Conservation (phyloP, 2,113 vertebrate species). For the Rhinolophus ferrumequinum region DNA sequence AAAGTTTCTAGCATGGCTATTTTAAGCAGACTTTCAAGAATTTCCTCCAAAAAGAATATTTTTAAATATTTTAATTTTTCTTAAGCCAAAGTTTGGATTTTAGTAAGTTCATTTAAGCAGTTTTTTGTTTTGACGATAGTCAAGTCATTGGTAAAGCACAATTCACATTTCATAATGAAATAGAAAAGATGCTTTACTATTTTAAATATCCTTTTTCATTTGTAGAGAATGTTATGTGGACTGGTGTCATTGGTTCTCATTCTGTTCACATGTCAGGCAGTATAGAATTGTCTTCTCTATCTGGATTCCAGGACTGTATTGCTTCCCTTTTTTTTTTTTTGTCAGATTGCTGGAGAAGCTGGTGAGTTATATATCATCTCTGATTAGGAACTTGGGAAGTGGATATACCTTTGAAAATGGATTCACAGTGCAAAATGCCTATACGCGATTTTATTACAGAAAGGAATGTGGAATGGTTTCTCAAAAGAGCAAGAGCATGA, state of each 20-base stretch:
- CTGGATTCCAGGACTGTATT: neutral
- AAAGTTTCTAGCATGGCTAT: neutral
- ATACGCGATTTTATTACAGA: neutral
- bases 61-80: slow-evolving; percentile 29
- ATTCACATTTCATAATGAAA: neutral
- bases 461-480: neutral
- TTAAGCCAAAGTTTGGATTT: slow-evolving; percentile 38
- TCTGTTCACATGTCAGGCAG: neutral
- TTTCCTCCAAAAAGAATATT: neutral
- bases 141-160: neutral
- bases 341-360: neutral
- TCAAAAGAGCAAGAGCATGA: neutral
- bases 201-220: slow-evolving; percentile 2
- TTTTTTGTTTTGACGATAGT: neutral
- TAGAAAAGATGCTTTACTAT: neutral
- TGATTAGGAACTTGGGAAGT: slow-evolving; percentile 4
- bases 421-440: neutral
- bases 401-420: slow-evolving; percentile 1
- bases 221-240: neutral
- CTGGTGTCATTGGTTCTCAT: neutral
- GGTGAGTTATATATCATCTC: neutral
- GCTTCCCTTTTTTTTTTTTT: neutral
- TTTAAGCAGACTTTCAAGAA: slow-evolving; percentile 1
- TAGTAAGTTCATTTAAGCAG: neutral
- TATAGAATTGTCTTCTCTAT: neutral